Evolutionary conservation across 37 sponge, comb jelly and placozoan species (phyloP), one percentile per base, ranked within the genome.

Genomic region (Tethya wilhelma): DNA sequence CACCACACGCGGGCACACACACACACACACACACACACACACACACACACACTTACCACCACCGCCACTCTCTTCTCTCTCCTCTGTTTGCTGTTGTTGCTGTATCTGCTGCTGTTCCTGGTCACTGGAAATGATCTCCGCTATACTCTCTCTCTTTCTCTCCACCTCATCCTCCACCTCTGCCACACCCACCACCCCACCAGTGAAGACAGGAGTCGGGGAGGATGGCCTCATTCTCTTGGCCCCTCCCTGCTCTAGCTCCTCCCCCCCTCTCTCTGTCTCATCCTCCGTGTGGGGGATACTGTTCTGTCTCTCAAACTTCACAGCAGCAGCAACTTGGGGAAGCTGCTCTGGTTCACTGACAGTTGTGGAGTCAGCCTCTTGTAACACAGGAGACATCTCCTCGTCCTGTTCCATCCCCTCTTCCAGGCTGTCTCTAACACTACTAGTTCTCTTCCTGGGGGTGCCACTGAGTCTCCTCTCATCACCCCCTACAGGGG

Each of bases 291-390:
- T n/a, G n/a, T n/a, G n/a, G n/a, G n/a, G n/a, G n/a, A n/a, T n/a
- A n/a, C n/a, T n/a, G n/a, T n/a, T n/a, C n/a, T n/a, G n/a, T n/a
- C n/a, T n/a, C n/a, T n/a, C n/a, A n/a, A n/a, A n/a, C n/a, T n/a
- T n/a, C n/a, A n/a, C n/a, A n/a, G n/a, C n/a, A n/a, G n/a, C n/a
- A n/a, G n/a, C n/a, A n/a, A n/a, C n/a, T n/a, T n/a, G n/a, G n/a
- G n/a, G n/a, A n/a, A n/a, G n/a, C n/a, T n/a, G n/a, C n/a, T n/a
- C n/a, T n/a, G n/a, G n/a, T 60, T 26, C 63, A 25, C 22, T 26
- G 42, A 59, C 37, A 9, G 75, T 75, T 29, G 92, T 91, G 34
- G 92, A 91, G 84, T 91, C 92, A 30, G 92, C 92, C 68, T 91
- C 92, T 67, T 91, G 92, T 4, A 86, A 59, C 14, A 84, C 78